Percentiles rank a stretch among this genome's conserved stretches.
Evolutionary conservation across 2,888 invertebrate genomes (phyloP).

Genomic region (Sphaerophoria taeniata): DNA sequence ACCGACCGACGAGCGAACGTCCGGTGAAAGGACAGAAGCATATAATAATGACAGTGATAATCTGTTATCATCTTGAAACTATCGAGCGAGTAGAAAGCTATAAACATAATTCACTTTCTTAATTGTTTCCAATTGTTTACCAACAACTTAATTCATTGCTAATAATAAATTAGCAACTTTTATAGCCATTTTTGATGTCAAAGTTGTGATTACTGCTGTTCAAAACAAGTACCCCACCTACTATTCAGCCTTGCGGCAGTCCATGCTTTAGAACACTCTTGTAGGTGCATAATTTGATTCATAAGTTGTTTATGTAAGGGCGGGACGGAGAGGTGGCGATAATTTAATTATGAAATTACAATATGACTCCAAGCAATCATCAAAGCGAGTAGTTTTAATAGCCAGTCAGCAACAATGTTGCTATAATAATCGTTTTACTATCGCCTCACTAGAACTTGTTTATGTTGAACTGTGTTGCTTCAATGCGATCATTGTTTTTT

Average conservation of each 20-base stretch:
- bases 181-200: conserved; percentile 35
- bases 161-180: conserved; percentile 47
- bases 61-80: conserved; percentile 46
- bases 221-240: neutral
- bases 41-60: conserved; percentile 69
- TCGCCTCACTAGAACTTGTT: conserved; percentile 14
- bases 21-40: conserved; percentile 26
- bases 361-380: conserved; percentile 1
- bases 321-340: neutral
- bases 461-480: neutral
- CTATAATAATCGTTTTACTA: conserved; percentile 31
- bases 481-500: conserved; percentile 1
- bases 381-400: conserved; percentile 1
- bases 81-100: neutral
- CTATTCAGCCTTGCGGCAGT: conserved; percentile 1
- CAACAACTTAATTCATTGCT: conserved; percentile 52
- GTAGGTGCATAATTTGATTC: neutral
- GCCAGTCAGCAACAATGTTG: conserved; percentile 14
- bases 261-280: neutral
- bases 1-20: neutral
- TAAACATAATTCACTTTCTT: conserved; percentile 66
- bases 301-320: too few relatives aligned
- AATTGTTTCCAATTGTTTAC: conserved; percentile 51
- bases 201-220: conserved; percentile 32
- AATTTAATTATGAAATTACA: conserved; percentile 25